Base-by-base conservation (phyloP, 2,888 invertebrate species). In the Synanthedon tipuliformis region DNA sequence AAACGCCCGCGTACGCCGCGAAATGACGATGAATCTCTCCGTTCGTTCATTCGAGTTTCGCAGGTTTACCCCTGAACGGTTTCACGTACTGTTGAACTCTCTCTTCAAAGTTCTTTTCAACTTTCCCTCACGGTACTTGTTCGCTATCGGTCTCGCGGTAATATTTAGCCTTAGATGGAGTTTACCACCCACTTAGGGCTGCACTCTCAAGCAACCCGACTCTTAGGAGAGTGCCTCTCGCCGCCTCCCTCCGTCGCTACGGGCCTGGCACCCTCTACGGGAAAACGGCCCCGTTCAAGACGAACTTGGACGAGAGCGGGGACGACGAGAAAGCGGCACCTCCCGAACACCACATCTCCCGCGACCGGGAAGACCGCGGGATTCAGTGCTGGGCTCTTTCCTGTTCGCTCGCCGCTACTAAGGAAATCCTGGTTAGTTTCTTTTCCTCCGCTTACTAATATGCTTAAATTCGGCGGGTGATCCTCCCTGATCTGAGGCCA, bases 401-500 rank as follows among this genome's bases (percentile, higher is more conserved):
- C 41, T 41, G 41, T 41, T 41, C 41, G 41, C 41, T 41, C 89
- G 89, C 89, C 87, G 88, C 85, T 90, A 90, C 89, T 90, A 73
- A 69, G 85, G 88, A 81, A 89, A 90, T 89, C 88, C 84, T 84
- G 58, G 86, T 89, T 89, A 84, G 85, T 90, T 90, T 90, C 88
- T 89, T 89, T 89, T 89, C 89, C 89, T 88, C 88, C 87, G 82
- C 88, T 88, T 81, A 89, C 63, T 89, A 73, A 89, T 89, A 89
- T 89, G 88, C 89, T 90, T 87, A 88, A 89, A 71, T 23, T 23
- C 23, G 88, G 63, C 59, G 65, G 71, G 41, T 41, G 41, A 41
- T 41, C n/a, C 41, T 41, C n/a, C 41, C 41, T 41, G 41, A 41
- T 41, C 41, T 41, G 41, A 41, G 41, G 41, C 41, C n/a, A 41